These are phyloP conservation scores for Chionis minor DNA, from an alignment of 2,113 vertebrate genomes.

Conservation along the genomic window DNA sequence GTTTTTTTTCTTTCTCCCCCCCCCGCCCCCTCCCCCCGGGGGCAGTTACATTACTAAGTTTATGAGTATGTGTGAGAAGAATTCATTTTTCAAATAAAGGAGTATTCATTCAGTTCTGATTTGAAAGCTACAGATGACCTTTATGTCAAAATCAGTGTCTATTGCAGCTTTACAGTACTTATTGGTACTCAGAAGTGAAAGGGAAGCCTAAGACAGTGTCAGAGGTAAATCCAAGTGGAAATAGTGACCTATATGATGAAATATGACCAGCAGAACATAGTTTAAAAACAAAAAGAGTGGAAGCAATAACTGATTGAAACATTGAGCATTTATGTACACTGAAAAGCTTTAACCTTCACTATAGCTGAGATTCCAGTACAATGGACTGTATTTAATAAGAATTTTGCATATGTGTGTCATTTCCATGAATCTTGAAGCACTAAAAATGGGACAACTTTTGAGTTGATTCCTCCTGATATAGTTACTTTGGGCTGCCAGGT, in stretches of 20 bases:
- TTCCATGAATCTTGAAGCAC: not conserved
- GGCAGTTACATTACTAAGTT: not conserved
- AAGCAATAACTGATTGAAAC: not conserved
- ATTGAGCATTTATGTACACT: not conserved
- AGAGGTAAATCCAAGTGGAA: not conserved
- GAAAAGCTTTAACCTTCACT: not conserved
- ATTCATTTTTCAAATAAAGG: not conserved
- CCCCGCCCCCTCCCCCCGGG: too few relatives aligned
- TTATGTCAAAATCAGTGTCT: not conserved
- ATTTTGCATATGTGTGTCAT: not conserved
- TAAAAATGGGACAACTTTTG: not conserved
- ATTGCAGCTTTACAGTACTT: not conserved
- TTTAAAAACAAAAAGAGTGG: not conserved
- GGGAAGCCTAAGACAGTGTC: not conserved
- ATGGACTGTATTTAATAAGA: not conserved
- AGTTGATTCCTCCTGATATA: not conserved
- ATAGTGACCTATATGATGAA: not conserved
- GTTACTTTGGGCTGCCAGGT: not conserved
- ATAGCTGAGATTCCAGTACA: not conserved
- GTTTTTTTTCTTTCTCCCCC: not conserved
- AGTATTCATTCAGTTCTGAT: not conserved
- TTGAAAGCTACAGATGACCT: not conserved
- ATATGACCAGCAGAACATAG: not conserved
- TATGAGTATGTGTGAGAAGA: not conserved
- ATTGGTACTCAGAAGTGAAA: not conserved